These are phyloP conservation scores for Picus viridis DNA, from an alignment of 2,797 vertebrate species.

Conservation along the genomic window DNA sequence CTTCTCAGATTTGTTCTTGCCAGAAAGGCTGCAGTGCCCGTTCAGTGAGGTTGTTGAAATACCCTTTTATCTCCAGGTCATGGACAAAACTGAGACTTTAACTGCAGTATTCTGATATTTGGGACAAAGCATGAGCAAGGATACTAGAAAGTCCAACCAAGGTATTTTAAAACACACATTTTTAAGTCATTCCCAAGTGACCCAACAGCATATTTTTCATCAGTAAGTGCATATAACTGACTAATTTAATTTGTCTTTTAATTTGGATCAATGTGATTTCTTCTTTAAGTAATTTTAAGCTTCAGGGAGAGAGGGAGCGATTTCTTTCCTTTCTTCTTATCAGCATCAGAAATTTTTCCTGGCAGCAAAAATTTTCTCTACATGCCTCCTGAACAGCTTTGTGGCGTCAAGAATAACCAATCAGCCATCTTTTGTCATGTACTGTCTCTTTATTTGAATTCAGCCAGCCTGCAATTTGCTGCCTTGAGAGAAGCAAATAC, in stretches of 20 bases:
- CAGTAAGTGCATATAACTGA: neutral
- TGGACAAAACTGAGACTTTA: neutral
- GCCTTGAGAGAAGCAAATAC: slow-evolving; percentile 16
- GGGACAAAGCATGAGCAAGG: neutral
- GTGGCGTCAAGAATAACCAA: neutral
- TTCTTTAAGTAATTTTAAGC: neutral
- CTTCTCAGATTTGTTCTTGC: neutral
- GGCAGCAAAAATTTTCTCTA: neutral
- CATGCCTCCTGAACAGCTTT: neutral
- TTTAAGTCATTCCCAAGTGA: neutral
- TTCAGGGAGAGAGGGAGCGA: neutral
- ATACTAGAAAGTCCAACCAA: neutral
- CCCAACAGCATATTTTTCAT: neutral
- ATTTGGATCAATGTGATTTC: neutral
- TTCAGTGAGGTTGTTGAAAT: neutral
- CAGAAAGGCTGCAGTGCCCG: neutral
- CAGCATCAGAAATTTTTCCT: slow-evolving; percentile 8
- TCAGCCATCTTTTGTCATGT: slow-evolving; percentile 2
- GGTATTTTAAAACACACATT: neutral
- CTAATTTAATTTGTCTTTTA: neutral
- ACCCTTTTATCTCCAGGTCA: neutral
- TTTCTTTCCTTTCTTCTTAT: neutral
- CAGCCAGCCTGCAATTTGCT: slow-evolving; percentile 27
- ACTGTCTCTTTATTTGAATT: slow-evolving; percentile 7
- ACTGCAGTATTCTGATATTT: neutral